Evolutionary conservation across 2,888 invertebrate species (phyloP), one percentile per base, ranked within the genome.

Genomic region (Phengaris arion): DNA sequence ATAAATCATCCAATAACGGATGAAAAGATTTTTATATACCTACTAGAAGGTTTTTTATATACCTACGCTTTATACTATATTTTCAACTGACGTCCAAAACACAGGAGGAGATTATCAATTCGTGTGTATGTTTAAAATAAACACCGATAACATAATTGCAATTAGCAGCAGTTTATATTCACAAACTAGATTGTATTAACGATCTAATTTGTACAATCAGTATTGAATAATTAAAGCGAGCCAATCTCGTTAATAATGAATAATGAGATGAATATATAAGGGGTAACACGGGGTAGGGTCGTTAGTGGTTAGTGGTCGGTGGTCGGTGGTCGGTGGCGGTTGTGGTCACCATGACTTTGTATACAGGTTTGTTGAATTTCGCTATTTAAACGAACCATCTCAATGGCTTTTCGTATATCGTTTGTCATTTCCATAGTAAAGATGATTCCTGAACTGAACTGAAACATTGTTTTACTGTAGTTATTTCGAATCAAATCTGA

Each of bases 111-210:
- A 1, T 22, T 55, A 55, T 55, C 5, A 10, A 64, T 12, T 1
- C 10, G 35, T 64, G 15, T 52, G 22, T 52, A 46, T 46, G 46
- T 35, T 35, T 12, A 12, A 12, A 6, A 64, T 64, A 15, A 64
- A 64, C 64, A 13, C 12, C 35, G 64, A 64, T 64, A 64, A 64
- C 35, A 64, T 64, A 64, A 64, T 64, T 64, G 35, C 64, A 64
- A 64, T 64, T 64, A 64, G 64, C 7, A 10, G 6, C 35, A 6
- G 6, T 10, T 59, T 10, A 59, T 10, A 59, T 48, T 48, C 22
- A 35, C 64, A 45, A 64, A 13, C 12, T 12, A 15, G 35, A 64
- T 45, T 64, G 12, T 22, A 64, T 22, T 64, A 64, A 64, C 64
- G 64, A 64, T 64, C 64, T 64, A 64, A 64, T 64, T 64, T 45